phyloP scores from a whole-genome alignment of 2,113 vertebrate genomes.

The Ramphastos sulfuratus region DNA sequence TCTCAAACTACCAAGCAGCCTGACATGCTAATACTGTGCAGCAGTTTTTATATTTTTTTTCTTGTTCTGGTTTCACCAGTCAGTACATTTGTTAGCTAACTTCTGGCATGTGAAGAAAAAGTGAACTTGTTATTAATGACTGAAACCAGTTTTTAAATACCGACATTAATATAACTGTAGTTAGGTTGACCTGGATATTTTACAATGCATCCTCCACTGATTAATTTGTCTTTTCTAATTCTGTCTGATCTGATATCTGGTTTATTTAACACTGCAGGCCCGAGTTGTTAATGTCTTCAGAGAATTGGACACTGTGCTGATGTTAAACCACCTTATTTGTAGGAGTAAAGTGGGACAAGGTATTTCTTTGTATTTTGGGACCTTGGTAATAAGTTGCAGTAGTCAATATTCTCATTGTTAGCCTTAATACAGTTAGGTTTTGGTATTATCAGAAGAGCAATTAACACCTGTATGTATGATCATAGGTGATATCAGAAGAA shows the following conservation, averaged over 20 bases:
- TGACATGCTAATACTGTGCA: neutral
- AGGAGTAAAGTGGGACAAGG: conserved; percentile 37
- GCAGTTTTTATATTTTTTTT: neutral
- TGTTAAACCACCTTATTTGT: conserved; percentile 62
- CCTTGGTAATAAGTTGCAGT: conserved; percentile 39
- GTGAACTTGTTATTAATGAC: neutral
- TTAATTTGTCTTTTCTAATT: conserved; percentile 73
- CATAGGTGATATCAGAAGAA: conserved; percentile 45
- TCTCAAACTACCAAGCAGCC: neutral
- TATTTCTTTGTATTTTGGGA: conserved; percentile 44
- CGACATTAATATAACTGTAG: neutral
- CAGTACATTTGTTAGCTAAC: neutral
- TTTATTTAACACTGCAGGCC: conserved; percentile 51
- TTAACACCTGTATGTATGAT: conserved; percentile 65
- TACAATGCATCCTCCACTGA: conserved; percentile 55
- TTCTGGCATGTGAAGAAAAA: neutral
- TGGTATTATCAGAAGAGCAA: conserved; percentile 71
- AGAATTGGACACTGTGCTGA: conserved; percentile 44
- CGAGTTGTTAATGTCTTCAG: conserved; percentile 53
- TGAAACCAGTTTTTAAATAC: neutral
- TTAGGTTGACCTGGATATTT: conserved; percentile 23
- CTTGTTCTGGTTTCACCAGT: neutral
- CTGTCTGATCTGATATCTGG: conserved; percentile 35
- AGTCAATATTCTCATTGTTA: conserved; percentile 38
- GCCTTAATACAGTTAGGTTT: conserved; percentile 65